phyloP scores from a whole-genome alignment of 2,797 vertebrate genomes.

The Myripristis murdjan region DNA sequence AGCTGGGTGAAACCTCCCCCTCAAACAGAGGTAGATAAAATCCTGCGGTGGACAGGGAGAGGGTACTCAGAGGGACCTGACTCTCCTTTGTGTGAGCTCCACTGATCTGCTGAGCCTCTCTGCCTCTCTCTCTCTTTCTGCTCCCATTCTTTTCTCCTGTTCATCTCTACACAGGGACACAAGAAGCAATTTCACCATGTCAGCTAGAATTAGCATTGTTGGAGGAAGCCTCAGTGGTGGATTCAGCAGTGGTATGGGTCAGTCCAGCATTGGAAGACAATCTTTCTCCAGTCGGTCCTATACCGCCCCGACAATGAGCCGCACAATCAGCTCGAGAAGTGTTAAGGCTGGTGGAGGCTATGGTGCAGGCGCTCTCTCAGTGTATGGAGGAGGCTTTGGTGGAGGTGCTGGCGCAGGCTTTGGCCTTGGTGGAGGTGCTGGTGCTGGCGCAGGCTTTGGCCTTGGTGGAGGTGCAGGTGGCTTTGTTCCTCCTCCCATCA shows the following conservation, averaged over 20 bases:
- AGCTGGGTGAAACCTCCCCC: slow-evolving; percentile 55
- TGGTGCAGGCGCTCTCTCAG: too few species aligned
- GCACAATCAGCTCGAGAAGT: too few species aligned
- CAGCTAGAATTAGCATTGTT: too few species aligned
- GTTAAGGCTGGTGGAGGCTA: too few species aligned
- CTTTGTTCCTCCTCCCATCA: slow-evolving; percentile 69
- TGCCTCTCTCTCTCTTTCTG: slow-evolving; percentile 60
- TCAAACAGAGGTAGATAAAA: slow-evolving; percentile 73
- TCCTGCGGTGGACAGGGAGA: slow-evolving; percentile 16
- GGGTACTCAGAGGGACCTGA: slow-evolving; percentile 84
- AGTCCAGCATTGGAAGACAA: too few species aligned
- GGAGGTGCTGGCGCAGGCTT: background rate
- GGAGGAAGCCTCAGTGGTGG: too few species aligned
- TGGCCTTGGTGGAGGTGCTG: slow-evolving; percentile 4
- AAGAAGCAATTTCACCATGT: too few species aligned
- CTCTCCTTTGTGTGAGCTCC: slow-evolving; percentile 83
- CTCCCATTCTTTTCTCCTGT: slow-evolving; percentile 53
- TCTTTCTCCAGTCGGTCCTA: too few species aligned
- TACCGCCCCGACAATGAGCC: too few species aligned
- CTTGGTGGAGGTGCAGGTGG: slow-evolving; percentile 1
- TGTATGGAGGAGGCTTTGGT: background rate
- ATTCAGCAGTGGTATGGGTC: too few species aligned
- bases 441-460: too few species aligned
- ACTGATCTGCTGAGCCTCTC: slow-evolving; percentile 70
- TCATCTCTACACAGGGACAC: slow-evolving; percentile 42